Evolutionary conservation across 2,888 invertebrate species (phyloP), one percentile per base, ranked within the genome.

Genomic region (Vandiemenella viatica): DNA sequence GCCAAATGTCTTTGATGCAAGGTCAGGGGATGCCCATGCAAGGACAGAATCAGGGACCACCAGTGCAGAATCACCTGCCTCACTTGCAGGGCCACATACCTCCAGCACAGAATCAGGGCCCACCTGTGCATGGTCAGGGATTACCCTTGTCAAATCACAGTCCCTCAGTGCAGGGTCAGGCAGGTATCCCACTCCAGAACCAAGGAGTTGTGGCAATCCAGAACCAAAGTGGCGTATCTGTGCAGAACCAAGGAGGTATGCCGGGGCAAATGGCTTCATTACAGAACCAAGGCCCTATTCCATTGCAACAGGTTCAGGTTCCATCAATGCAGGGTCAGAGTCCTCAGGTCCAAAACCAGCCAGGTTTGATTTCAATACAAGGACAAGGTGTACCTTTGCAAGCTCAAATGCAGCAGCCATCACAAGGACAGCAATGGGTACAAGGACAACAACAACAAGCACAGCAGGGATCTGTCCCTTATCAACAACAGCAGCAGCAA

Each of bases 401-500:
- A 40, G 15, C 16, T 20, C 46, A 37, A 37, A 20, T 19, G 23
- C 40, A 40, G 40, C 42, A 43, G 16, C 21, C 20, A 37, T 10
- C 18, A 19, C 50, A 47, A 37, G 43, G 37, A 15, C 45, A 45
- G 17, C 45, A 32, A n/a, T 32, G 10, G n/a, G n/a, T n/a, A n/a
- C n/a, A 37, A 22, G 21, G 40, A 15, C 49, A 45, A 40, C 45
- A 38, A 19, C 41, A 50, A 26, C 51, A 51, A 26, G 20, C n/a
- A 21, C 38, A 40, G 13, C 52, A 42, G 20, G 46, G 44, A 40
- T 40, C 37, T 2, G 49, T 19, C 1, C 47, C 46, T 23, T 46
- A 46, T 26, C 50, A 50, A 16, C 50, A 50, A n/a, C 55, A 51
- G 22, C 51, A 51, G 23, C 37, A 16, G 19, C 32, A 38, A 13